phyloP scores from a whole-genome alignment of 2,797 vertebrate species.

The Momotus momota region DNA sequence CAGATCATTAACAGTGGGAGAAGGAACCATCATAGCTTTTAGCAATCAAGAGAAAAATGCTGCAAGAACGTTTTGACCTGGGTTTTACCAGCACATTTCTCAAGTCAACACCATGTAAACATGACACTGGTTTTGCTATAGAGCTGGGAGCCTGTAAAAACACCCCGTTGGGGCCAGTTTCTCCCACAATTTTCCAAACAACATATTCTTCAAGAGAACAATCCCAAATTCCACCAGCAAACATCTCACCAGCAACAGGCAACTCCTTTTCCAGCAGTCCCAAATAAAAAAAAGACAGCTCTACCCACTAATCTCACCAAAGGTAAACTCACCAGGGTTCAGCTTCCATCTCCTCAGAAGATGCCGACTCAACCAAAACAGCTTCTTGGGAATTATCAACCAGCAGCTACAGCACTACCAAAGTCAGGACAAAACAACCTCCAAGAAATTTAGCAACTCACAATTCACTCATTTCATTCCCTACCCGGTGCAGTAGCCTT shows the following conservation, averaged over 20 bases:
- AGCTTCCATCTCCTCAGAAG: too few species aligned
- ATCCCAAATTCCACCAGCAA: background rate
- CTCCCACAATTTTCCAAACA: background rate
- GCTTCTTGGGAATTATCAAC: background rate
- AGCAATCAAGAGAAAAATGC: background rate
- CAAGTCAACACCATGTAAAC: background rate
- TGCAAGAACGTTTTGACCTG: background rate
- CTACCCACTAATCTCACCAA: accelerated
- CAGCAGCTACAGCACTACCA: background rate
- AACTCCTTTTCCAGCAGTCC: accelerated
- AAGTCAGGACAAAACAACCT: background rate
- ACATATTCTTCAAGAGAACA: background rate
- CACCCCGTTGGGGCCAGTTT: accelerated
- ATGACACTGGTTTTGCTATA: background rate
- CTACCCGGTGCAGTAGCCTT: background rate
- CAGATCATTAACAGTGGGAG: background rate
- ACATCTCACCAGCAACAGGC: background rate
- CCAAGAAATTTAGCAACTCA: accelerated
- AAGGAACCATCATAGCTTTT: background rate
- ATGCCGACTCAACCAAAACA: background rate
- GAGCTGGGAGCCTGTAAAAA: background rate
- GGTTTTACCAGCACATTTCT: accelerated
- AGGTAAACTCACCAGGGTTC: background rate
- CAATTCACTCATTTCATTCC: too few species aligned
- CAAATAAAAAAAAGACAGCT: accelerated